Base-by-base conservation (phyloP, 2,797 vertebrate species). In the Chrysocyon brachyurus region DNA sequence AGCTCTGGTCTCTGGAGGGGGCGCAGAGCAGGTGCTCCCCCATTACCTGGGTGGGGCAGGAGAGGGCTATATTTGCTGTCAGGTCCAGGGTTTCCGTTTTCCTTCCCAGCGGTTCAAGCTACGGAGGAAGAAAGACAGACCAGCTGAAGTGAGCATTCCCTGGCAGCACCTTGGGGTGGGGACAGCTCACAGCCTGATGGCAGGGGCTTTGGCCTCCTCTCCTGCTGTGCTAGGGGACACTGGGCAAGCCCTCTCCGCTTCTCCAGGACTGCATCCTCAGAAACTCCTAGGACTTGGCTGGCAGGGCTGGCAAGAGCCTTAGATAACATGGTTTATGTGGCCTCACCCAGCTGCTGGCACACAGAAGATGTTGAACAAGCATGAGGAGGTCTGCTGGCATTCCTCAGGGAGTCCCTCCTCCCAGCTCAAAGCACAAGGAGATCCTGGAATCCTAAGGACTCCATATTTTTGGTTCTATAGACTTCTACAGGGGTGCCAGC, bases 81-180 rank as follows among this genome's bases (percentile, higher is more conserved):
- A 99, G 99, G 98, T 99, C 97, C 93, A 99, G 98, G 0, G 98
- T 98, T n/a, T 98, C 98, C 0, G 98, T 99, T 98, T 99, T 99
- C 97, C 99, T 98, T 75, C 98, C 99, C 57, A 99, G 95, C 40
- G 99, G 99, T 89, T 99, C 99, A 15, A 99, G 94, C 99, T 99
- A 72, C 46, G 1, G 16, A 64, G 59, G 54, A 95, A 68, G 78
- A 31, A 54, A 96, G 78, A 92, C 79, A 97, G 87, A 75, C 2
- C 0, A 1, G 0, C 22, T 12, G n/a, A 81, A 22, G 28, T 15
- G n/a, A 86, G 4, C 54, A 46, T 28, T 33, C 66, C 40, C 61
- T 40, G 78, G 87, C 31, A 28, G 61, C 28, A 31, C 56, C 46
- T 70, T 59, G 79, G 22, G 2, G 31, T 4, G 14, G 31, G 46